These are phyloP conservation scores for Trichechus manatus DNA, from an alignment of 2,113 vertebrate genomes.

Conservation along the genomic window DNA sequence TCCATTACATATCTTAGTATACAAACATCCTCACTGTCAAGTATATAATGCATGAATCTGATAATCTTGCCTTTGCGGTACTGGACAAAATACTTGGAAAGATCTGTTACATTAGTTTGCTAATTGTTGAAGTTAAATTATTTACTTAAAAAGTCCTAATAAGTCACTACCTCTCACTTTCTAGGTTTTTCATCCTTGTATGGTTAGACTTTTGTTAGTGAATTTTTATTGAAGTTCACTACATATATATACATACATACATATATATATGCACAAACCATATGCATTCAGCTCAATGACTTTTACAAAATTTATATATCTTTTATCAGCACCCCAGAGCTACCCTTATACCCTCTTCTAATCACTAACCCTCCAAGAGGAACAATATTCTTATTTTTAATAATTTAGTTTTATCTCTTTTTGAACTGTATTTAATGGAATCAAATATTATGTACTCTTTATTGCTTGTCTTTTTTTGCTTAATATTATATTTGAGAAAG, in stretches of 20 bases:
- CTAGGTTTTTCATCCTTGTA: not conserved
- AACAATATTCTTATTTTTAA: not conserved
- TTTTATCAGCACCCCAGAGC: not conserved
- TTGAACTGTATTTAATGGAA: not conserved
- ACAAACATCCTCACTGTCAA: not conserved
- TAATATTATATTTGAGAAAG: not conserved
- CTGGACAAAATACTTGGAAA: not conserved
- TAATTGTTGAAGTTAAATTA: not conserved
- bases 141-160: not conserved
- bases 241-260: no score
- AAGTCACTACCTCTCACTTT: not conserved
- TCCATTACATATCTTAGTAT: not conserved
- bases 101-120: not conserved
- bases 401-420: not conserved
- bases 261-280: not conserved
- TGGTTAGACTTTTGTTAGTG: not conserved
- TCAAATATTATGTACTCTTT: not conserved
- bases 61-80: not conserved
- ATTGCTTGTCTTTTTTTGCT: not conserved
- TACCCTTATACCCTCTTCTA: not conserved
- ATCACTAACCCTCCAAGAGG: not conserved
- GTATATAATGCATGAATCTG: not conserved
- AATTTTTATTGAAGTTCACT: not conserved
- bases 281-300: not conserved
- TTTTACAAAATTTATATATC: not conserved